Base-by-base conservation (phyloP, 2,888 invertebrate genomes). In the Diaphora mendica region DNA sequence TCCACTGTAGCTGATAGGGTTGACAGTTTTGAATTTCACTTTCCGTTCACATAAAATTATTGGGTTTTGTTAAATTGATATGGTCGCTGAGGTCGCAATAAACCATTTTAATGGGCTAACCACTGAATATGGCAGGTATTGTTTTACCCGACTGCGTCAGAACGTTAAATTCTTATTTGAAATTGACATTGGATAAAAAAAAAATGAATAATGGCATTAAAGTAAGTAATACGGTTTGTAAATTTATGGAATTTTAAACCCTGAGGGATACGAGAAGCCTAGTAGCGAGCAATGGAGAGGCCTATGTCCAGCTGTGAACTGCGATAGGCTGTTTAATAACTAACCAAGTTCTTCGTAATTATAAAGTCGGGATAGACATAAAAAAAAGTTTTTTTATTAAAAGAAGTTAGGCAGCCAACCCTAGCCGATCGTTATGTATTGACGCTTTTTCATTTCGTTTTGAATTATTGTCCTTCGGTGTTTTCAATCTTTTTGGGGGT, bases 361-460 rank as follows among this genome's bases (percentile, higher is more conserved):
- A 44, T 44, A 44, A 44, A 44, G 44, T 44, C 3, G 39, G 11
- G 1, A 35, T 0, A 44, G 17, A 42, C 42, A 13, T 42, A 42
- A 39, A 33, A 3, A 5, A 3, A 35, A 3, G 2, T 35, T 35
- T 39, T 9, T 39, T 39, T 39, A 2, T 39, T 39, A 39, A 39
- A 39, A 64, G 8, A 35, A 35, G 13, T 30, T 5, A 48, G 70
- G 20, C 64, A 70, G 33, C 70, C 70, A 70, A 44, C 70, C 70
- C 70, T 70, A 64, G 13, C 30, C 9, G 44, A 26, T 33, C 42
- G 35, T 73, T 75, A 62, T 73, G 72, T 82, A 84, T 81, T 76
- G 80, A 75, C 77, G 74, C 66, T 77, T 77, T 81, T 82, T 79
- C 76, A 80, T 73, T 74, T 68, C 68, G 76, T 74, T 77, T 72